These are phyloP conservation scores for Atherinomorus stipes DNA, from an alignment of 2,113 vertebrate species.

Conservation along the genomic window DNA sequence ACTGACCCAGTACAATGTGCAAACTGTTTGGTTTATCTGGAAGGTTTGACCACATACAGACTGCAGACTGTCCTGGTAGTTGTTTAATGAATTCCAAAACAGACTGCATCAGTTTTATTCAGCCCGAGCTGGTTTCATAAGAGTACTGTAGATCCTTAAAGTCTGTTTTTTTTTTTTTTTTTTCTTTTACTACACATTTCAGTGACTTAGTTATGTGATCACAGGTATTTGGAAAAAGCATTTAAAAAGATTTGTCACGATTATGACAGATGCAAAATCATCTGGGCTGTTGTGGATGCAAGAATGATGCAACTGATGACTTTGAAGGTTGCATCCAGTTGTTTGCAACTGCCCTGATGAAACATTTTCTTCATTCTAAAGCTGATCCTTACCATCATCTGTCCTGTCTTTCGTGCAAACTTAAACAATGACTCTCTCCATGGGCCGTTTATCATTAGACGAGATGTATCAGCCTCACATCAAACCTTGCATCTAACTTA, in stretches of 20 bases:
- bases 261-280: background rate
- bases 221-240: background rate
- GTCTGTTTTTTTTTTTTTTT: no score
- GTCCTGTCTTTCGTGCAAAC: slow-evolving; percentile 7
- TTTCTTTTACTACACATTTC: background rate
- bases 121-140: background rate
- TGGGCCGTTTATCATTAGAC: background rate
- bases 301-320: background rate
- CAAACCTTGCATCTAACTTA: slow-evolving; percentile 22
- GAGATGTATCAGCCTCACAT: slow-evolving; percentile 12
- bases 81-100: slow-evolving; percentile 49
- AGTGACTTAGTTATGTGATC: background rate
- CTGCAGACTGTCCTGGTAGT: slow-evolving; percentile 36
- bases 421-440: background rate
- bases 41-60: slow-evolving; percentile 42
- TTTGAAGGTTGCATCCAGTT: slow-evolving; percentile 28
- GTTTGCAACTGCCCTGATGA: slow-evolving; percentile 20
- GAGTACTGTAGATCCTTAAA: no score
- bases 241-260: background rate
- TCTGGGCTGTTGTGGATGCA: background rate
- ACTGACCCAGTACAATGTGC: slow-evolving; percentile 22
- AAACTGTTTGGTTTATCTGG: slow-evolving; percentile 38
- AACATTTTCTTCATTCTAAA: slow-evolving; percentile 25
- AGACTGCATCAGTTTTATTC: slow-evolving; percentile 17
- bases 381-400: slow-evolving; percentile 6